phyloP scores from a whole-genome alignment of 1,140 invertebrate species.

The Wasmannia auropunctata region DNA sequence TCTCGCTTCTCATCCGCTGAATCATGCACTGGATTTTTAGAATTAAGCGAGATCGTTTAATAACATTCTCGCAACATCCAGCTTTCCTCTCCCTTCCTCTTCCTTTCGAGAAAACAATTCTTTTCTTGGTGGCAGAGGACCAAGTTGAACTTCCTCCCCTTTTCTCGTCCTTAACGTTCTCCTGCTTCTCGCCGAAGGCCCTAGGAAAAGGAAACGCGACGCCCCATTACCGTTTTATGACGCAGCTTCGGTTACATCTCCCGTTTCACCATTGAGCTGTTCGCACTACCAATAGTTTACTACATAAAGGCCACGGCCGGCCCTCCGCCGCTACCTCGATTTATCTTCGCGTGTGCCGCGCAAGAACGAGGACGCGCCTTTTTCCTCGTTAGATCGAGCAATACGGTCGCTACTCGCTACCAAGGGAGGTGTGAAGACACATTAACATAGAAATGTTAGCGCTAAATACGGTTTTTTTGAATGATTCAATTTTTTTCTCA shows the following conservation, averaged over 20 bases:
- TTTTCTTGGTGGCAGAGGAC: conserved; percentile 36
- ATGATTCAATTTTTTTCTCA: neutral
- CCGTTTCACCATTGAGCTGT: conserved; percentile 84
- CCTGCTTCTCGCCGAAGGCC: conserved; percentile 53
- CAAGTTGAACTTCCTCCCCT: conserved; percentile 45
- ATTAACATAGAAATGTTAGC: neutral
- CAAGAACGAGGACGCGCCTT: conserved; percentile 40
- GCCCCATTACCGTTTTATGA: conserved; percentile 85
- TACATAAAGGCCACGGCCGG: conserved; percentile 79
- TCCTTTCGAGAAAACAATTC: conserved; percentile 50
- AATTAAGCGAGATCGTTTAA: neutral
- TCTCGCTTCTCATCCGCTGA: neutral
- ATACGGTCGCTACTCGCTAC: neutral
- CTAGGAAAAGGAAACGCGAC: conserved; percentile 82
- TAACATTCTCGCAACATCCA: neutral
- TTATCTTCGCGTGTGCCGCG: conserved; percentile 69
- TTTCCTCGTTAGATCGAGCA: conserved; percentile 40
- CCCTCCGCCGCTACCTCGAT: conserved; percentile 68
- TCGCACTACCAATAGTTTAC: conserved; percentile 82
- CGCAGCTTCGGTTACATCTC: conserved; percentile 84
- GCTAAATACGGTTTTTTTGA: neutral
- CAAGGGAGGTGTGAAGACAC: neutral
- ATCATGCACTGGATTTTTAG: neutral
- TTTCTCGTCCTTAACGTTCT: conserved; percentile 63
- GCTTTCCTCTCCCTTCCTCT: neutral